Conservation (phyloP, 2,113 vertebrate genomes). For the Oncorhynchus gorbuscha region DNA sequence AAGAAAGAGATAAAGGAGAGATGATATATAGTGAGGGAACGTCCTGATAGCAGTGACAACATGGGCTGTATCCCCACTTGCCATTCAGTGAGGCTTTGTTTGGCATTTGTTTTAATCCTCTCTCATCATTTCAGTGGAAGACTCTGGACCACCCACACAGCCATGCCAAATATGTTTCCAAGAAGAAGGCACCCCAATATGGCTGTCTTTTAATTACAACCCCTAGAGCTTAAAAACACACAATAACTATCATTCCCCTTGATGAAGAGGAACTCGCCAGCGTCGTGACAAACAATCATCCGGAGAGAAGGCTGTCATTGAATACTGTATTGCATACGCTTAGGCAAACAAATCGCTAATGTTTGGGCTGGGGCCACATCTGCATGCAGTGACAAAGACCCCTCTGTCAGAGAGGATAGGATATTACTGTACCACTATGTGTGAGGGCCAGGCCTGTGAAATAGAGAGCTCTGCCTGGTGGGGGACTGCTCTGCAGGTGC, state of each 20-base stretch:
- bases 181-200: constrained; percentile 61
- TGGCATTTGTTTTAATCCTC: constrained; percentile 72
- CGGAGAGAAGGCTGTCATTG: constrained; percentile 55
- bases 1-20: constrained; percentile 17
- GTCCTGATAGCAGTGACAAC: constrained; percentile 62
- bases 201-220: constrained; percentile 68
- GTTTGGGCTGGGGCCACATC: constrained; percentile 69
- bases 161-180: constrained; percentile 57
- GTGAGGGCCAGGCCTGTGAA: not conserved
- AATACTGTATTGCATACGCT: constrained; percentile 50
- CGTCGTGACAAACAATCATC: constrained; percentile 29
- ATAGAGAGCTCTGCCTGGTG: not conserved
- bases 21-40: constrained; percentile 35
- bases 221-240: constrained; percentile 36
- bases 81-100: constrained; percentile 67
- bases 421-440: not conserved
- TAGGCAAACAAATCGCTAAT: constrained; percentile 64
- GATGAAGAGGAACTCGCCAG: constrained; percentile 22
- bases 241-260: not conserved
- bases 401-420: constrained; percentile 48
- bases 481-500: constrained; percentile 31
- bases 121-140: too few species aligned
- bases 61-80: constrained; percentile 49
- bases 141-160: constrained; percentile 68
- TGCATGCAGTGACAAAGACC: constrained; percentile 61